Conservation (phyloP, 2,113 vertebrate species). For the Passer montanus region DNA sequence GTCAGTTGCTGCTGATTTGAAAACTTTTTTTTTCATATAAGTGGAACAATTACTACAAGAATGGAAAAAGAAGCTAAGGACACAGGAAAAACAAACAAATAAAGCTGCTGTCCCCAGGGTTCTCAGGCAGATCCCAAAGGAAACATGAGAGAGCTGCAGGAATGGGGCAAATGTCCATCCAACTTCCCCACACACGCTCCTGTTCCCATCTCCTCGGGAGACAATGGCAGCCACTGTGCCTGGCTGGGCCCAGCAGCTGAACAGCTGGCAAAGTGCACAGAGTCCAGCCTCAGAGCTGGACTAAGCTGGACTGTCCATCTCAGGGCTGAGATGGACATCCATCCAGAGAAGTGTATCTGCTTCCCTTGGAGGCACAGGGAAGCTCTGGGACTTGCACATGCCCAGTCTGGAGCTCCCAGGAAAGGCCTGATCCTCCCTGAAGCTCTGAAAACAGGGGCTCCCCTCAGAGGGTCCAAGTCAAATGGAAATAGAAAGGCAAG, state of each 20-base stretch:
- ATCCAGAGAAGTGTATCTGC: neutral
- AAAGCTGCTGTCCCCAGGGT: neutral
- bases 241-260: neutral
- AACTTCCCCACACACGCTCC: neutral
- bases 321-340: neutral
- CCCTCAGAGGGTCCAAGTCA: neutral
- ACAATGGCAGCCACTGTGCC: conserved; percentile 32
- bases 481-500: neutral
- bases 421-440: neutral
- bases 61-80: neutral
- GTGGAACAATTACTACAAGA: neutral
- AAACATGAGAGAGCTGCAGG: neutral
- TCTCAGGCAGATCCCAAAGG: neutral
- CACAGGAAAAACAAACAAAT: neutral
- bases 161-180: neutral
- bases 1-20: fast-evolving
- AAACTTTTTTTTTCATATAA: neutral
- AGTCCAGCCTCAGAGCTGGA: neutral
- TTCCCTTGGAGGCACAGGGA: neutral
- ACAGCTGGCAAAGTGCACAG: conserved; percentile 8
- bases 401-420: neutral
- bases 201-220: neutral
- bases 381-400: neutral
- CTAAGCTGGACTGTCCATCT: neutral
- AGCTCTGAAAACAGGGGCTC: neutral